Evolutionary conservation across 2,888 invertebrate species (phyloP), one percentile per base, ranked within the genome.

Genomic region (Agriotes lineatus): DNA sequence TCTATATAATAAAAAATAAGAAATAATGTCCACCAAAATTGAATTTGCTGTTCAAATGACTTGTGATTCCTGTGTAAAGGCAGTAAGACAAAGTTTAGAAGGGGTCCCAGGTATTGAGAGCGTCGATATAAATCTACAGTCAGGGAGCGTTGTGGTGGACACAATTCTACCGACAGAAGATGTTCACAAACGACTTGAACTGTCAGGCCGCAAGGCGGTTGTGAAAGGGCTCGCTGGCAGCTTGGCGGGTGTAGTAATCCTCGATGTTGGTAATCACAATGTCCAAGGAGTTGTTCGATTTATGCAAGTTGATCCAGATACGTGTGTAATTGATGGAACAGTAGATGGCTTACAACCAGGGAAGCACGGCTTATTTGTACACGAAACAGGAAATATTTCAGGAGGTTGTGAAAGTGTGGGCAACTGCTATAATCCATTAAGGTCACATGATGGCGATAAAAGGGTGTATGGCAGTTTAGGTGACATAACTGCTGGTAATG

Each of bases 211-310:
- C 67, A 87, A 90, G 73, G 93, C 93, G 0, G 92, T 95, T 0
- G 82, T 96, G 0, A 92, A 92, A 78, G 96, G 96, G 3, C 91
- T 91, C 82, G 95, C 94, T 70, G 91, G 93, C 85, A 82, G 77
- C 65, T 82, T 86, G 76, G 86, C 87, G 0, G 93, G 94, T 0
- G 96, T 96, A 0, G 94, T 95, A 0, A 91, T 95, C 77, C 87
- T 96, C 65, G 87, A 87, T 58, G 82, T 84, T 2, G 82, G 82
- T 9, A 18, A 18, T 45, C 14, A 67, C 52, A 69, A 74, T 25
- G 85, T 93, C 1, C 85, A 90, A 77, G 96, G 96, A 0, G 91
- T 96, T 12, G 87, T 96, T 4, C 83, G 96, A 65, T 92, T 96
- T 80, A 88, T 90, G 39, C 92, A 94, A 84, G 83, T 86, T 0